Evolutionary conservation across 2,888 invertebrate genomes (phyloP).

Genomic region (Phalera bucephala): DNA sequence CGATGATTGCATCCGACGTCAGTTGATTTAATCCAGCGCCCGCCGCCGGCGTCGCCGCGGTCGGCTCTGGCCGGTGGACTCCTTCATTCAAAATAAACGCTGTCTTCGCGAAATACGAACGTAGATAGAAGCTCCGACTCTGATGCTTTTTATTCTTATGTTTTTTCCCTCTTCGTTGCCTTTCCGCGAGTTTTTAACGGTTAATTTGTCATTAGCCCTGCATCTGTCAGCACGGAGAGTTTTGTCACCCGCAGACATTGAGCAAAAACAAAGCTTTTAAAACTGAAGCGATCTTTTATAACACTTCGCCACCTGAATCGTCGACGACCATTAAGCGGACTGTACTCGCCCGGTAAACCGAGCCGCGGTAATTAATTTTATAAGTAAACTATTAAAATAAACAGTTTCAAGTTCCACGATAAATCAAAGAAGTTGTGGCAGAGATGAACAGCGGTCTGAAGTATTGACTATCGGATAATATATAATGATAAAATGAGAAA

Average conservation of each 20-base stretch:
- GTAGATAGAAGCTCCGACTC: conserved; percentile 51
- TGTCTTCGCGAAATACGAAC: conserved; percentile 57
- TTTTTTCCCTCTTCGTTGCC: conserved; percentile 53
- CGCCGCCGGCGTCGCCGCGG: conserved; percentile 21
- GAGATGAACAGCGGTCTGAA: conserved; percentile 10
- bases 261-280: conserved; percentile 43
- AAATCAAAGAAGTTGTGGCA: conserved; percentile 25
- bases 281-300: conserved; percentile 33
- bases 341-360: conserved; percentile 16
- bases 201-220: conserved; percentile 75
- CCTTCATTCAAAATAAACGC: conserved; percentile 54
- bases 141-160: conserved; percentile 52
- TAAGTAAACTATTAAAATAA: conserved; percentile 29
- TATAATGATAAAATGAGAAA: conserved; percentile 47
- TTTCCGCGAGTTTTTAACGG: conserved; percentile 66
- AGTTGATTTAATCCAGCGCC: conserved; percentile 43
- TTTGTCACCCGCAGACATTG: conserved; percentile 46
- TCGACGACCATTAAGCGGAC: conserved; percentile 10
- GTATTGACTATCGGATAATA: conserved; percentile 39
- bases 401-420: conserved; percentile 31
- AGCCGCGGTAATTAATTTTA: conserved; percentile 28
- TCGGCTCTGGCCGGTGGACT: conserved; percentile 29
- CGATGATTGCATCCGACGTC: conserved; percentile 64
- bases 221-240: conserved; percentile 61
- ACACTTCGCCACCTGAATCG: conserved; percentile 20